phyloP scores from a whole-genome alignment of 2,113 vertebrate species.

The Hypanus sabinus region DNA sequence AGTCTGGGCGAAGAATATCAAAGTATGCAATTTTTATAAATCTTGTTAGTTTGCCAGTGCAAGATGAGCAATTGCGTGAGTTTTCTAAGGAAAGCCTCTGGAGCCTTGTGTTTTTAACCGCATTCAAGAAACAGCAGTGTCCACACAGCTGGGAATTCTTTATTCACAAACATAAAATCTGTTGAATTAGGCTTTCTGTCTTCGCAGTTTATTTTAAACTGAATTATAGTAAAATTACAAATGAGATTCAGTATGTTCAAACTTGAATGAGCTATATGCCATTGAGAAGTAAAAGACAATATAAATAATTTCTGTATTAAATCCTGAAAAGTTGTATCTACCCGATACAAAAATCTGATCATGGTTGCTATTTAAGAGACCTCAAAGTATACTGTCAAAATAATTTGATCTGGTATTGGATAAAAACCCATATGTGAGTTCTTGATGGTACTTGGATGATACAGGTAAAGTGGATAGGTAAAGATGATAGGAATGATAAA shows the following conservation, averaged over 20 bases:
- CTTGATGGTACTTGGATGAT: background rate
- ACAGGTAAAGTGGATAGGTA: too few relatives aligned
- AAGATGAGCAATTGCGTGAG: background rate
- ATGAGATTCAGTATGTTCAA: background rate
- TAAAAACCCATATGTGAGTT: background rate
- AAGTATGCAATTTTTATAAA: background rate
- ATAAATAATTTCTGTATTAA: background rate
- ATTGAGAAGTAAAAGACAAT: background rate
- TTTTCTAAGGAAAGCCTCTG: background rate
- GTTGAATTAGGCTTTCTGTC: background rate
- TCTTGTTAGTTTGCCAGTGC: background rate
- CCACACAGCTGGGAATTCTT: background rate
- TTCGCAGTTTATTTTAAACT: background rate
- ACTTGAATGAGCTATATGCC: background rate
- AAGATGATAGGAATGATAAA: background rate
- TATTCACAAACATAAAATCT: background rate
- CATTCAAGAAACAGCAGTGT: background rate
- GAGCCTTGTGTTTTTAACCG: background rate
- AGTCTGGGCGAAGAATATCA: background rate
- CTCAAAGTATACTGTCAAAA: background rate
- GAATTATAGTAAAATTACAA: background rate
- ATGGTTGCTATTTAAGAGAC: background rate
- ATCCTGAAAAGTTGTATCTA: background rate
- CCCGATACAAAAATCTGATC: background rate
- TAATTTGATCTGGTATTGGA: background rate